These are phyloP conservation scores for Rhodinocichla rosea DNA, from an alignment of 2,113 vertebrate species.

Conservation along the genomic window DNA sequence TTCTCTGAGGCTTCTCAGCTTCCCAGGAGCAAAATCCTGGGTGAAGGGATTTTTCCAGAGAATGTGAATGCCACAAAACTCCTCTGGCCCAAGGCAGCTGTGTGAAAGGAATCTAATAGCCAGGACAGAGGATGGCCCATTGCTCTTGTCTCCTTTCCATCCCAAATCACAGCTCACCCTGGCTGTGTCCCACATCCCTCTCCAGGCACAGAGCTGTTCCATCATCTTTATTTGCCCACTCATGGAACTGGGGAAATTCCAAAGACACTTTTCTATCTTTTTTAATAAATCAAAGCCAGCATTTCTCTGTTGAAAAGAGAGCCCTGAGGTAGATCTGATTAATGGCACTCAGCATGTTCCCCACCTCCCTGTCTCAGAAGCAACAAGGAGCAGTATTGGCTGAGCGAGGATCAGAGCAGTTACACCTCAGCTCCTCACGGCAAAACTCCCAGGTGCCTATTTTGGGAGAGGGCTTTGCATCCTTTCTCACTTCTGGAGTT, in stretches of 20 bases:
- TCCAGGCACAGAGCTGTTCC: neutral
- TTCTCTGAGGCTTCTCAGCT: too few species aligned
- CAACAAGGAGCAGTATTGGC: neutral
- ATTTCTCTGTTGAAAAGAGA: neutral
- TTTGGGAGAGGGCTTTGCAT: constrained; percentile 34
- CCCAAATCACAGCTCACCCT: neutral
- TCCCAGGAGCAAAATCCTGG: too few species aligned
- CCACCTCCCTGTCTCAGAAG: neutral
- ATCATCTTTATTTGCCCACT: neutral
- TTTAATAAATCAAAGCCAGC: neutral
- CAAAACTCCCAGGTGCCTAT: constrained; percentile 10
- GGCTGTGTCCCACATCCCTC: neutral
- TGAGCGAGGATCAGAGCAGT: neutral
- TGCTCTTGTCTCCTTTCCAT: neutral
- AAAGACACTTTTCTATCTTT: neutral
- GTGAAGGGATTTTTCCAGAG: too few species aligned
- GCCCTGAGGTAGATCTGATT: neutral
- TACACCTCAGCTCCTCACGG: neutral
- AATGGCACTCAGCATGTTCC: neutral
- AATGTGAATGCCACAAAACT: neutral
- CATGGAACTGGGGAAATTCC: neutral
- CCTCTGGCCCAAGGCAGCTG: rapidly evolving
- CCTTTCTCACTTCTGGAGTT: constrained; percentile 38
- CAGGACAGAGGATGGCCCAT: neutral
- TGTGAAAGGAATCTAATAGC: rapidly evolving